Conservation (phyloP, 2,113 vertebrate species). For the Rhinichthys klamathensis region DNA sequence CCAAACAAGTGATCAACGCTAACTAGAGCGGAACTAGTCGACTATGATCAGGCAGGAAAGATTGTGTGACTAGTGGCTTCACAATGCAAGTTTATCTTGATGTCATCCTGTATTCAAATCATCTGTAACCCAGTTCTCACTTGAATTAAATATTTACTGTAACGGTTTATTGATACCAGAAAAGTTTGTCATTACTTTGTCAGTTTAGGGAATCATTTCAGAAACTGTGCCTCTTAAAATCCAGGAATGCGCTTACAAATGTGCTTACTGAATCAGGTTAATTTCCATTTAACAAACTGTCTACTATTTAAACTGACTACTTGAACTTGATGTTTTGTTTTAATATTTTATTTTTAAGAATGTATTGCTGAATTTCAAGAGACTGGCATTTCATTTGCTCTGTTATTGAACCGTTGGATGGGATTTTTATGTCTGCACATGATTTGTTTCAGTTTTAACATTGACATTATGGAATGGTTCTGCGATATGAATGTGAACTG, state of each 20-base stretch:
- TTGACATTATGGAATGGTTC: neutral
- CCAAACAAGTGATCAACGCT: neutral
- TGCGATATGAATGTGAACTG: neutral
- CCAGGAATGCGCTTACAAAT: neutral
- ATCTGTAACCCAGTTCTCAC: neutral
- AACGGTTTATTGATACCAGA: neutral
- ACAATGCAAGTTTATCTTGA: neutral
- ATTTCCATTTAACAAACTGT: neutral
- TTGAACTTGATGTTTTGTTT: neutral
- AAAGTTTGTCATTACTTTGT: neutral
- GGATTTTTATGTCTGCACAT: too few relatives aligned
- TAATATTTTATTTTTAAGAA: neutral
- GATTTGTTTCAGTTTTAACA: neutral
- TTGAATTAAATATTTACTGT: neutral
- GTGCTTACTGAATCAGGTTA: neutral
- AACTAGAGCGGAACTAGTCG: neutral
- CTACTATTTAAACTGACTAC: neutral
- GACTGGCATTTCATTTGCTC: neutral
- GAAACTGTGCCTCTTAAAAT: slow-evolving; percentile 8
- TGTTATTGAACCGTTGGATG: neutral
- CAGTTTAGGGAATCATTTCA: neutral
- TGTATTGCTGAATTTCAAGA: neutral
- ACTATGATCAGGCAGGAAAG: neutral
- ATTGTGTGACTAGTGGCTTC: neutral
- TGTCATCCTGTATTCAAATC: neutral